Evolutionary conservation across 2,888 invertebrate species (phyloP), one percentile per base, ranked within the genome.

Genomic region (Automeris io): DNA sequence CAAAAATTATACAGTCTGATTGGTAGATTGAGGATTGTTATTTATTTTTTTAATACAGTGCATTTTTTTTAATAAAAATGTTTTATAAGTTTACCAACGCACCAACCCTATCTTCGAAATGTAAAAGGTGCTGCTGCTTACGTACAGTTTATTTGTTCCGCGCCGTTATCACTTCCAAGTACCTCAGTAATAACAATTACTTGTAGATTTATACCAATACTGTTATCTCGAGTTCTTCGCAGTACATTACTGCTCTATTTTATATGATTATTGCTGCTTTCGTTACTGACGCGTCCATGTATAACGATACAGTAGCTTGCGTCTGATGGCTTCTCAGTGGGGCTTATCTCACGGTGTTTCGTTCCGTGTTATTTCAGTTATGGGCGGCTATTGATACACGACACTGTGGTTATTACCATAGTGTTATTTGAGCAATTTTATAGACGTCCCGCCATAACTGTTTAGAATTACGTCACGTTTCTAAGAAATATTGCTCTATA

Each of bases 361-460:
- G 41, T 57, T 56, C 52, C 56, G 52, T 34, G 44, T 52, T 48
- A 49, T 33, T 41, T 46, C 47, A 39, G 46, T 48, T 54, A 50
- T 21, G 34, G 33, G 38, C 40, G 42, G 42, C 29, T 33, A 12
- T 33, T 36, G 34, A 23, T 35, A 33, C 21, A 36, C 3, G 25
- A 26, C 3, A 1, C 25, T 26, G 12, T 4, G 1, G 12, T 26
- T 12, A 7, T 13, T 12, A 12, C 12, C 11, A 7, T 26, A n/a
- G 7, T 24, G 12, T 12, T 12, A 26, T 29, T 8, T 16, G 8
- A 29, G 8, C 16, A 16, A 12, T 12, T 16, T 26, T 7, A 12
- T 26, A 26, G 12, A 26, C 12, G 25, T 1, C 12, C 9, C 12
- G 7, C 7, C 2, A 26, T 13, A 26, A 13, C 3, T 26, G 13